Evolutionary conservation across 2,888 invertebrate species (phyloP), one percentile per base, ranked within the genome.

Genomic region (Meliscaeva auricollis): DNA sequence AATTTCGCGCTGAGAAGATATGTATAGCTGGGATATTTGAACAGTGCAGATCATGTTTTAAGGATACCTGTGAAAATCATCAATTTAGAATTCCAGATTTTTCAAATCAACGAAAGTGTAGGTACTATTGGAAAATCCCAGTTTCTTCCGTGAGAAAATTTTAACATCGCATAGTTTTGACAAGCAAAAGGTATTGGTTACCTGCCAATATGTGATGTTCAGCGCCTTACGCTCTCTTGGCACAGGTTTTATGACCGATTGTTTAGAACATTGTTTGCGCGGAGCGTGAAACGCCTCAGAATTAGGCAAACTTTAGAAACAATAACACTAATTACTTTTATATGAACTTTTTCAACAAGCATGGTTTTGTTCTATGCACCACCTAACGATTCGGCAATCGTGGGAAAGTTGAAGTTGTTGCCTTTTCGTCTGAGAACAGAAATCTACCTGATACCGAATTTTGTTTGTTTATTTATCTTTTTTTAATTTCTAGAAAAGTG

Each of bases 241-340:
- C 32, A n/a, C n/a, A 46, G 60, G 76, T 73, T 85, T 78, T 81
- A 73, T 73, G 30, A 54, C 50, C 56, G 60, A 48, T 60, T 68
- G 44, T 38, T 30, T n/a, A 7, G 35, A 30, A 81, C 72, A 81
- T 77, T 73, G 69, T n/a, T 56, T 73, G 50, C 44, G 73, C 76
- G 76, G 46, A 78, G 73, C 78, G 58, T 82, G 74, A 68, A 87
- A 87, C 82, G 78, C 87, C 77, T 87, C 66, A 70, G 70, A 78
- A 78, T 87, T 74, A 78, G 64, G 26, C 64, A 87, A 87, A 77
- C 87, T 78, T 87, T 62, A 78, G 48, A 82, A 64, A 87, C 87
- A 87, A 87, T 78, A 48, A n/a, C 64, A 70, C 66, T 82, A 87
- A 87, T 87, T 77, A 87, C 87, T 78, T 66, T 76, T 70, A 84